phyloP scores from a whole-genome alignment of 2,113 vertebrate genomes.

The Burhinus oedicnemus region DNA sequence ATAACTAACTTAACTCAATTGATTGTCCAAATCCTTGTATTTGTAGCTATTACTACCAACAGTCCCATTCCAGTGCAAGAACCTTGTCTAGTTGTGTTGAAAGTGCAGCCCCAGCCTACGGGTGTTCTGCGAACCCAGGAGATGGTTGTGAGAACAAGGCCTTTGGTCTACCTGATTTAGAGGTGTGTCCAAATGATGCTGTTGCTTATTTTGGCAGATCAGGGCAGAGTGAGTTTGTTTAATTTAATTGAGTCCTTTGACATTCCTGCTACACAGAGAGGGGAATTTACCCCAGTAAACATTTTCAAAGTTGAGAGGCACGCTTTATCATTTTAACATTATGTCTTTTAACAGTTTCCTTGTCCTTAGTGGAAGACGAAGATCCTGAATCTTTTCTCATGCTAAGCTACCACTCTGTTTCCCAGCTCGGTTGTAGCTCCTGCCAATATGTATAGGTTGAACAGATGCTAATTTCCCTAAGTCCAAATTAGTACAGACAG shows the following conservation, averaged over 20 bases:
- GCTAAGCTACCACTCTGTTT: neutral
- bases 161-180: neutral
- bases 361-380: neutral
- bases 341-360: neutral
- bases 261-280: neutral
- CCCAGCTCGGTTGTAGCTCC: neutral
- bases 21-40: neutral
- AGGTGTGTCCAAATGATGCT: neutral
- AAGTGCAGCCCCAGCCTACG: neutral
- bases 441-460: neutral
- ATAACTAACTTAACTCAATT: neutral
- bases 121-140: neutral
- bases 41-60: neutral
- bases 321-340: neutral
- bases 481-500: conserved; percentile 42
- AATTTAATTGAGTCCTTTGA: neutral
- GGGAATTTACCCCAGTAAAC: neutral
- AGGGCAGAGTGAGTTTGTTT: neutral
- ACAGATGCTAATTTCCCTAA: conserved; percentile 49
- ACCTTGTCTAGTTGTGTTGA: neutral
- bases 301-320: neutral
- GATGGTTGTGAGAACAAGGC: neutral
- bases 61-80: neutral
- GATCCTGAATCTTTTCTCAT: neutral
- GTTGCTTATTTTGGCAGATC: neutral